Conservation (phyloP, 2,113 vertebrate species). For the Elanus axillaris region DNA sequence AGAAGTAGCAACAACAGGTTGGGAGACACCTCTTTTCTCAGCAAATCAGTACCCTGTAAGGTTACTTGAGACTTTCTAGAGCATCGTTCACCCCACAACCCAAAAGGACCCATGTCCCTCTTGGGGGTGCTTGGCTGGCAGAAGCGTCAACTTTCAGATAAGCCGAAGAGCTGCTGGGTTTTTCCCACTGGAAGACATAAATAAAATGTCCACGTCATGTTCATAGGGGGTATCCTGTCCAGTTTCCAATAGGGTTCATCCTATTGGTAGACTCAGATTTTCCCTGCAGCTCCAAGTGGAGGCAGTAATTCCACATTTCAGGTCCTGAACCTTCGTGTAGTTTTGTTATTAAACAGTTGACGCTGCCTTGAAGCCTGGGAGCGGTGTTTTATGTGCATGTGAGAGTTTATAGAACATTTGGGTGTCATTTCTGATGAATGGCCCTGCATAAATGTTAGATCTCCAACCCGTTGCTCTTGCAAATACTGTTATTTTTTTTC, state of each 20-base stretch:
- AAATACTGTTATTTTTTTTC: neutral
- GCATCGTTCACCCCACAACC: neutral
- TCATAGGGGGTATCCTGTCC: neutral
- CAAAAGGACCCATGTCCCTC: neutral
- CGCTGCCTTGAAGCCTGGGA: neutral
- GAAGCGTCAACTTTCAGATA: neutral
- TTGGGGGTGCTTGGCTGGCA: neutral
- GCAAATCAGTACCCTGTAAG: neutral
- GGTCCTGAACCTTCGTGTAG: neutral
- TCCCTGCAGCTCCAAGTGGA: neutral
- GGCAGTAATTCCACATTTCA: neutral
- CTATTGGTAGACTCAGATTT: neutral
- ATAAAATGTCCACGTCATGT: neutral
- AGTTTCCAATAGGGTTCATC: neutral
- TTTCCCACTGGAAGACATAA: neutral
- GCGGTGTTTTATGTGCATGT: neutral
- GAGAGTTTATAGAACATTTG: neutral
- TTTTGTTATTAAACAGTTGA: neutral
- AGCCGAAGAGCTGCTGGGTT: neutral
- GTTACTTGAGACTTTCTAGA: neutral
- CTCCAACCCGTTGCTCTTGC: neutral
- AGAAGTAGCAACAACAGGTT: neutral
- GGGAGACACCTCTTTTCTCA: neutral
- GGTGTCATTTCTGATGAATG: neutral
- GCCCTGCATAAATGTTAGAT: neutral